These are phyloP conservation scores for Drosophila nigritarsus DNA, from an alignment of 2,888 invertebrate genomes.

Conservation along the genomic window DNA sequence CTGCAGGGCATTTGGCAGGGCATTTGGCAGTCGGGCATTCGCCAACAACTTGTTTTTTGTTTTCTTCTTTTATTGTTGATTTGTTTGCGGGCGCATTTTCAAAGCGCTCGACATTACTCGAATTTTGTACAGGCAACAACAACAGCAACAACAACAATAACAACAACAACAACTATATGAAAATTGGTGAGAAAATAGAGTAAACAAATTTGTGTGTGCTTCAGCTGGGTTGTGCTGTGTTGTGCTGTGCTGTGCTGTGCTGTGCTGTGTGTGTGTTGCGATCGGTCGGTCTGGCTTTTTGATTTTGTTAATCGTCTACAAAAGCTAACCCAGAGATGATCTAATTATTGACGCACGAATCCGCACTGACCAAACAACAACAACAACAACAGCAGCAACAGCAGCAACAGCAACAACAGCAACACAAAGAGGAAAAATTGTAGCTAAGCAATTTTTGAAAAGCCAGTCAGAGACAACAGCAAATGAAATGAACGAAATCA, in stretches of 20 bases:
- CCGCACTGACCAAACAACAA: slow-evolving; percentile 55
- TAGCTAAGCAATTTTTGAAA: slow-evolving; percentile 33
- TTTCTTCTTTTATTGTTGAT: slow-evolving; percentile 5
- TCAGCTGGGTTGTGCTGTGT: background rate
- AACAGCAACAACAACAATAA: background rate
- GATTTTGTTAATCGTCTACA: slow-evolving; percentile 74
- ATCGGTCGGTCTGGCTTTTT: slow-evolving; percentile 59
- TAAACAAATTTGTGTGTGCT: slow-evolving; percentile 36
- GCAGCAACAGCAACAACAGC: slow-evolving; percentile 36
- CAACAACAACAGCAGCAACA: slow-evolving; percentile 40
- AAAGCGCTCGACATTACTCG: slow-evolving; percentile 59
- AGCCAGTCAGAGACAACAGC: slow-evolving; percentile 42
- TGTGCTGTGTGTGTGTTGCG: slow-evolving; percentile 9
- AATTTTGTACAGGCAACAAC: slow-evolving; percentile 39
- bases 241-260: background rate
- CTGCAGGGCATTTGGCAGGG: slow-evolving; percentile 24
- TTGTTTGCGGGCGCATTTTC: slow-evolving; percentile 36
- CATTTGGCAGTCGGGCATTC: slow-evolving; percentile 4
- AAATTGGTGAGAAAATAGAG: slow-evolving; percentile 45
- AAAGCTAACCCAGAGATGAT: slow-evolving; percentile 72
- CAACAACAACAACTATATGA: slow-evolving; percentile 11
- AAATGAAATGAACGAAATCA: slow-evolving; percentile 65
- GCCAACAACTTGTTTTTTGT: slow-evolving; percentile 6
- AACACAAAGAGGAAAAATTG: slow-evolving; percentile 36
- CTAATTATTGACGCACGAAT: slow-evolving; percentile 79